Evolutionary conservation across 1,140 invertebrate species (phyloP), one percentile per base, ranked within the genome.

Genomic region (Cyclargus thomasi): DNA sequence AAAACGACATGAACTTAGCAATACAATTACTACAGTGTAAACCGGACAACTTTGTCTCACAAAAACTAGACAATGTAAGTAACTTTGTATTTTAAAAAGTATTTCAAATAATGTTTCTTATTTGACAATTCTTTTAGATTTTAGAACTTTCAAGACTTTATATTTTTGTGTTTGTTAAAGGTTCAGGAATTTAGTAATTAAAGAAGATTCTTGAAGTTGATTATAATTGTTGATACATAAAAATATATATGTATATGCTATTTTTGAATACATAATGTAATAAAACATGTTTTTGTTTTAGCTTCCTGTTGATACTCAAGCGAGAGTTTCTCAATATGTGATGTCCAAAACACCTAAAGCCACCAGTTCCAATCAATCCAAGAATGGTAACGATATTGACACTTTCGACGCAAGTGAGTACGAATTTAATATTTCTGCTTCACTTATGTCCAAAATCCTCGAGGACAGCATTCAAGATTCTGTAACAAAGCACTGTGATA

Each of bases 11-110:
- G 78, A 97, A 96, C 88, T 91, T 98, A 85, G 97, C 97, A 63
- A 97, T 98, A 73, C 97, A 98, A 90, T 92, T 99, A 72, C 90
- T 99, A 22, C 97, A 99, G 81, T 98, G 97, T 86, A 98, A 98
- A 87, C 97, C 97, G 72, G 96, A 96, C 65, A 97, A 97, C 91
- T 99, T 98, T 93, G 95, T 98, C 67, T 94, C 97, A 63, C 97
- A 98, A 79, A 97, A 96, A 91, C 94, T 97, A 81, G 96, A 97
- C 85, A 94, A 95, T 81, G 97, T 98, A 94, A 95, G 95, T 85
- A n/a, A n/a, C n/a, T n/a, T n/a, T n/a, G n/a, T n/a, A n/a, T n/a
- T n/a, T n/a, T n/a, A n/a, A n/a, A n/a, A n/a, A n/a, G n/a, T n/a
- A n/a, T n/a, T n/a, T n/a, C n/a, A n/a, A n/a, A n/a, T n/a, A n/a